phyloP scores from a whole-genome alignment of 37 sponge, comb jelly and placozoan species.

The Mnemiopsis leidyi region DNA sequence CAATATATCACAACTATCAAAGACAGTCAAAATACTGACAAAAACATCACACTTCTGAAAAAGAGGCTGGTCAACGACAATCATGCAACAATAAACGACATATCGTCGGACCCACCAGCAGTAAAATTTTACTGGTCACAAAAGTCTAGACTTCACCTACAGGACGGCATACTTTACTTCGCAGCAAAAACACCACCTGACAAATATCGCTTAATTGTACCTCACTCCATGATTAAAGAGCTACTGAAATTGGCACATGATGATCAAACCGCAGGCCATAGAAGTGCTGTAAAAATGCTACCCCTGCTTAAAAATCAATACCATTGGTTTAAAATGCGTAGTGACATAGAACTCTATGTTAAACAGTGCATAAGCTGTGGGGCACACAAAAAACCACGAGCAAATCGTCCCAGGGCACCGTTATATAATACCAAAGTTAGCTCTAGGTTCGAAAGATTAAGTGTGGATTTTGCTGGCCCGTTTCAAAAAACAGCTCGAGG shows the following conservation, averaged over 20 bases:
- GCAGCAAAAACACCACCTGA: neutral
- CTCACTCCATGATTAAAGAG: neutral
- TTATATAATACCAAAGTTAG: neutral
- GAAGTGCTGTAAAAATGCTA: neutral
- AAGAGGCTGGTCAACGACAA: no score
- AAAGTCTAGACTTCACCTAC: neutral
- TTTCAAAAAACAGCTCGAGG: neutral
- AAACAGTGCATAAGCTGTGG: neutral
- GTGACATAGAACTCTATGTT: neutral
- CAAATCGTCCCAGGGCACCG: neutral
- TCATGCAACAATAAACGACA: no score
- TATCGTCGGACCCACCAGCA: neutral
- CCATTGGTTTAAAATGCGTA: slow-evolving; percentile 10
- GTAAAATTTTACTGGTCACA: neutral
- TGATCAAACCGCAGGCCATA: neutral
- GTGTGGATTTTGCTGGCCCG: slow-evolving; percentile 10
- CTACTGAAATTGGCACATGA: neutral
- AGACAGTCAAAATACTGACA: no score
- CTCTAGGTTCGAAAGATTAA: neutral
- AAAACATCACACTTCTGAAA: no score
- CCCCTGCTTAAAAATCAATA: neutral
- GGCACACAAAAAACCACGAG: neutral
- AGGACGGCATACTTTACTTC: neutral
- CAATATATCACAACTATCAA: no score
- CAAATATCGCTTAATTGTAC: neutral